Conservation (phyloP, 2,113 vertebrate species). For the Tragulus kanchil region DNA sequence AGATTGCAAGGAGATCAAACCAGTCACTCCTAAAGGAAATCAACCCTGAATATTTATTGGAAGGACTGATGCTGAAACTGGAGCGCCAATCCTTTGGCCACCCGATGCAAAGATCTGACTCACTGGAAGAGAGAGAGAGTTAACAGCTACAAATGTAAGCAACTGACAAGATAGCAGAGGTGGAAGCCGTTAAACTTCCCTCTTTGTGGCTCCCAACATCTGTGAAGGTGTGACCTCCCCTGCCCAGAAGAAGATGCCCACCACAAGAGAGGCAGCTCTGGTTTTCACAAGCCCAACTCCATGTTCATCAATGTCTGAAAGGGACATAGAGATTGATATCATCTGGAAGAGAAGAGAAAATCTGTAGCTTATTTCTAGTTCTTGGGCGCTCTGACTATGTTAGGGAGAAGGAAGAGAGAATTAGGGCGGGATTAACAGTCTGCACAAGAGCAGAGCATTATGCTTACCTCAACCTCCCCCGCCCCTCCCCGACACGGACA, state of each 20-base stretch:
- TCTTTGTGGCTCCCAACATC: not conserved
- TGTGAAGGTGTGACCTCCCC: not conserved
- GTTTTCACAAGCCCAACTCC: not conserved
- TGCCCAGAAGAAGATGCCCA: not conserved
- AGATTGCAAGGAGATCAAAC: not conserved
- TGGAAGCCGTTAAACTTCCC: not conserved
- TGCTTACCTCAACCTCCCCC: not conserved
- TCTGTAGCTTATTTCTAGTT: not conserved
- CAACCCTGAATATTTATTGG: not conserved
- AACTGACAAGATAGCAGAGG: not conserved
- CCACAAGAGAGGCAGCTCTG: not conserved
- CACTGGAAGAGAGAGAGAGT: not conserved
- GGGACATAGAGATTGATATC: not conserved
- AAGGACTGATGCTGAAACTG: not conserved
- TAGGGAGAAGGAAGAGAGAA: not conserved
- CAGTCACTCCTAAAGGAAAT: not conserved
- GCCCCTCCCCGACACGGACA: not conserved
- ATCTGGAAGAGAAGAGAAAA: not conserved
- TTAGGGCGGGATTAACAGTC: not conserved
- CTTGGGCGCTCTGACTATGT: not conserved
- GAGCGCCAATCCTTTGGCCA: not conserved
- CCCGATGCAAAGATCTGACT: not conserved
- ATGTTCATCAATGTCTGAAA: not conserved
- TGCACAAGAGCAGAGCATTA: accelerated
- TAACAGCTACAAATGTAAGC: not conserved